Evolutionary conservation across 2,797 vertebrate species (phyloP).

Genomic region (Dryobates pubescens): DNA sequence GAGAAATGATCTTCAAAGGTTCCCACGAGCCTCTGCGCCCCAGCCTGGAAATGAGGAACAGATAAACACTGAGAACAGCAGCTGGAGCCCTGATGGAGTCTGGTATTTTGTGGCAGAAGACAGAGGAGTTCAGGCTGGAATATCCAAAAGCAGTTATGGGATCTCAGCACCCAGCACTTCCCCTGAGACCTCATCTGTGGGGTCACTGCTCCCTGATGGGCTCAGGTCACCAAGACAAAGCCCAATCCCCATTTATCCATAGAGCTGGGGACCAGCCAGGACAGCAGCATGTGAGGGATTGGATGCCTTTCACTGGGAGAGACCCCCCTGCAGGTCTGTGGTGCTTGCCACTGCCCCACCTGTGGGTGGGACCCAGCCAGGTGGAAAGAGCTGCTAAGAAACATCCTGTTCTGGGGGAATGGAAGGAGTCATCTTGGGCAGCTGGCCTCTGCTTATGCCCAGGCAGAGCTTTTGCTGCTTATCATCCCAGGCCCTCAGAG

Average conservation of each 20-base stretch:
- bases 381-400: neutral
- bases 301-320: neutral
- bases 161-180: neutral
- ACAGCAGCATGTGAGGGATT: neutral
- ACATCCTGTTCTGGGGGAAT: neutral
- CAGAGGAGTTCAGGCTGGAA: neutral
- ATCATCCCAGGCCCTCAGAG: neutral
- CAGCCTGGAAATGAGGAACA: neutral
- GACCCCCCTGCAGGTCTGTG: fast-evolving
- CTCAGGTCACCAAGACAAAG: neutral
- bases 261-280: neutral
- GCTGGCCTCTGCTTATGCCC: fast-evolving
- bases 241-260: neutral
- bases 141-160: neutral
- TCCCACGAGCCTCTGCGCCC: neutral
- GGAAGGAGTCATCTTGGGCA: fast-evolving
- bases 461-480: neutral
- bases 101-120: neutral
- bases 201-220: neutral
- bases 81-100: neutral
- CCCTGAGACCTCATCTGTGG: neutral
- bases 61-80: neutral
- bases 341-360: neutral
- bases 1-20: constrained; percentile 61
- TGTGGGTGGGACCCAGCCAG: fast-evolving